Percentiles rank a stretch among this genome's conserved stretches.
Conservation (phyloP, 2,797 vertebrate genomes). For the Vireo griseus region DNA sequence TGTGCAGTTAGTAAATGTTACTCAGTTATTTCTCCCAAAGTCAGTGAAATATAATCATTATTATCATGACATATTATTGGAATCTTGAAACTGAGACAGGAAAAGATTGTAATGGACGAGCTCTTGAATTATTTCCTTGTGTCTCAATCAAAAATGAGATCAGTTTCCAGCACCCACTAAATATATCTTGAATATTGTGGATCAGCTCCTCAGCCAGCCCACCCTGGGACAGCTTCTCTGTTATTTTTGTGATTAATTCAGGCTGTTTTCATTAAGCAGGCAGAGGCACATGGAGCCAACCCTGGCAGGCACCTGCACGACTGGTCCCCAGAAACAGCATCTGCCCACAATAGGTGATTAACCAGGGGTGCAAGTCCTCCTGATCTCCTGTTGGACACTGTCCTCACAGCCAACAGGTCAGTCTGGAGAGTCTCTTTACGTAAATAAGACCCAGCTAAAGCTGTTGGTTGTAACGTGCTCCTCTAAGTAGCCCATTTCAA, state of each 20-base stretch:
- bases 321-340: not conserved
- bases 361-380: not conserved
- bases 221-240: not conserved
- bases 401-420: not conserved
- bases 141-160: not conserved
- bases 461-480: not conserved
- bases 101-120: not conserved
- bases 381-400: not conserved
- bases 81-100: not conserved
- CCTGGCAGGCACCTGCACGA: not conserved
- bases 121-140: not conserved
- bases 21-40: not conserved
- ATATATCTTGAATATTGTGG: not conserved
- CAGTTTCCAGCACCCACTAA: not conserved
- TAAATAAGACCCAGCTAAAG: not conserved
- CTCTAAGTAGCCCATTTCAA: not conserved
- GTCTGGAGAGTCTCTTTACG: not conserved
- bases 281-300: not conserved
- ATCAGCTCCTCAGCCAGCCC: not conserved
- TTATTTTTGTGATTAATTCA: not conserved
- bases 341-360: not conserved
- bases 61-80: not conserved
- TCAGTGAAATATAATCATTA: not conserved
- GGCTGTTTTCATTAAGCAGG: not conserved
- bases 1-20: not conserved